A percentile compares a stretch with the other conserved stretches of the same genome.
These are phyloP conservation scores for Aquatica leii DNA, from an alignment of 2,888 invertebrate genomes.

Conservation along the genomic window DNA sequence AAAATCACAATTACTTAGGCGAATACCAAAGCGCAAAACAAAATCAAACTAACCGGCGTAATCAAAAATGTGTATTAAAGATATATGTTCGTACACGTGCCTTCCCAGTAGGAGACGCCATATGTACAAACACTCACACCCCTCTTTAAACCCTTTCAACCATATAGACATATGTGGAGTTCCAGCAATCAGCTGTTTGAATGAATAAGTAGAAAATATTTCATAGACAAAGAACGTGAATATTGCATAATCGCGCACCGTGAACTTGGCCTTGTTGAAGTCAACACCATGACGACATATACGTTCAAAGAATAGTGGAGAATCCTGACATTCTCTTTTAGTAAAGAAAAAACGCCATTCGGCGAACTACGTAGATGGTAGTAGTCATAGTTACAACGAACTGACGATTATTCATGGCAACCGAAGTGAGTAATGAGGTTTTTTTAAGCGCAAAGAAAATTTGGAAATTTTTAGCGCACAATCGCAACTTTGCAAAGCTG, in stretches of 20 bases:
- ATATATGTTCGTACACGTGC: constrained; percentile 19
- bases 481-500: no score
- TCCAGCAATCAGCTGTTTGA: constrained; percentile 20
- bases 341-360: constrained; percentile 1
- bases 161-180: constrained; percentile 10
- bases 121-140: constrained; percentile 15
- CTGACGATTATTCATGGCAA: not conserved
- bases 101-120: constrained; percentile 28
- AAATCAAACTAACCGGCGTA: not conserved
- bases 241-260: constrained; percentile 37
- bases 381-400: constrained; percentile 17
- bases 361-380: constrained; percentile 13
- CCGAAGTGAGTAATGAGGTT: no score
- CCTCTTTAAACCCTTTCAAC: constrained; percentile 18
- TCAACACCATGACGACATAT: constrained; percentile 36
- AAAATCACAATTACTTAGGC: constrained; percentile 21
- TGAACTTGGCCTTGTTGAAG: constrained; percentile 42
- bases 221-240: constrained; percentile 35
- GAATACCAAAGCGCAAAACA: not conserved
- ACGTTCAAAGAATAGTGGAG: constrained; percentile 33
- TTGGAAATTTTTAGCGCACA: not conserved
- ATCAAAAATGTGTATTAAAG: not conserved
- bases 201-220: constrained; percentile 11
- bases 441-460: not conserved
- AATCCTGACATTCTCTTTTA: constrained; percentile 27